Evolutionary conservation across 2,888 invertebrate genomes (phyloP).

Genomic region (Apotomis turbidana): DNA sequence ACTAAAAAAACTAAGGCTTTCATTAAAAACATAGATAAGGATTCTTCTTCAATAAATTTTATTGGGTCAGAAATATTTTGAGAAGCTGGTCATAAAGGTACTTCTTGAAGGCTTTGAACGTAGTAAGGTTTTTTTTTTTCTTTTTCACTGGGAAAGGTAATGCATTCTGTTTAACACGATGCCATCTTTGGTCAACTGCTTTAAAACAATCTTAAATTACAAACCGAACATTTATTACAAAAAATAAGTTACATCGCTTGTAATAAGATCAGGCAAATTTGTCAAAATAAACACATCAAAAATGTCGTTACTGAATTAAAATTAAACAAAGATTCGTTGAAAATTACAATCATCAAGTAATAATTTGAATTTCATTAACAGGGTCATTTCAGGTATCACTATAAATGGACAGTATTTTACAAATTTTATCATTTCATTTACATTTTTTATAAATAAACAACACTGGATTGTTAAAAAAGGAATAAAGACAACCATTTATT

Average conservation of each 20-base stretch:
- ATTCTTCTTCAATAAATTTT: conserved; percentile 46
- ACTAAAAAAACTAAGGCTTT: neutral
- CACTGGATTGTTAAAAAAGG: conserved; percentile 39
- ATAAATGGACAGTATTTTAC: conserved; percentile 5
- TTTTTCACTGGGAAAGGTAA: conserved; percentile 14
- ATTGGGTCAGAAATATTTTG: conserved; percentile 47
- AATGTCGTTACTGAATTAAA: conserved; percentile 39
- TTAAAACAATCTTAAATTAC: conserved; percentile 25
- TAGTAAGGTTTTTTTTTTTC: conserved; percentile 10
- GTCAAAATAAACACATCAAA: conserved; percentile 36
- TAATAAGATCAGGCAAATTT: conserved; percentile 41
- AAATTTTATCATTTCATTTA: conserved; percentile 25
- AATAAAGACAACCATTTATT: conserved; percentile 46
- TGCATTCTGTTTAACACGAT: conserved; percentile 14
- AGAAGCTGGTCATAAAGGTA: conserved; percentile 24
- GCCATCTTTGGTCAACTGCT: conserved; percentile 23
- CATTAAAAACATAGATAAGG: conserved; percentile 41
- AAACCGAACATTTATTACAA: conserved; percentile 32
- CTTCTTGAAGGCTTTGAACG: conserved; percentile 43
- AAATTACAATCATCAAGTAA: conserved; percentile 18
- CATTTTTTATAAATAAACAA: conserved; percentile 22
- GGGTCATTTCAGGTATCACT: neutral
- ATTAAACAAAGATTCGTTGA: neutral
- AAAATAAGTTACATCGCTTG: conserved; percentile 42
- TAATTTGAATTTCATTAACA: conserved; percentile 17